Evolutionary conservation across 1,140 invertebrate species (phyloP).

Genomic region (Calliopsis andreniformis): DNA sequence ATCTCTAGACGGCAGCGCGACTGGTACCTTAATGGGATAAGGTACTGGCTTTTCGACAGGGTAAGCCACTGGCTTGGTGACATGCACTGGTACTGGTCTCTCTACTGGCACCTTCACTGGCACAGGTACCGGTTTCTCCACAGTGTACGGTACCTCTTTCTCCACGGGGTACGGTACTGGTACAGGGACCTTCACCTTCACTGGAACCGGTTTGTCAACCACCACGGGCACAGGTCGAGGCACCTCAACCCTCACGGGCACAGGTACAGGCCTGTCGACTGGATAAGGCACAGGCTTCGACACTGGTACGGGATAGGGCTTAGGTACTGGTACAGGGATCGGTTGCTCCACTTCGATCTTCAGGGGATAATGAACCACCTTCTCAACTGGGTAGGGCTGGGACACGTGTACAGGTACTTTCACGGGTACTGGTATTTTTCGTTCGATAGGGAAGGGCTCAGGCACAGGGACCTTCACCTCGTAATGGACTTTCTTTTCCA

Average conservation of each 20-base stretch:
- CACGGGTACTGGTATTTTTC: constrained; percentile 75
- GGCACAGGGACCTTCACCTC: constrained; percentile 83
- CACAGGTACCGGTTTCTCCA: constrained; percentile 84
- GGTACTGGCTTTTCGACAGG: constrained; percentile 86
- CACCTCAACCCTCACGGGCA: constrained; percentile 84
- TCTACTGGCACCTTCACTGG: constrained; percentile 84
- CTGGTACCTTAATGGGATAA: constrained; percentile 83
- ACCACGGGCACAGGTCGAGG: constrained; percentile 83
- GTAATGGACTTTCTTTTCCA: constrained; percentile 85
- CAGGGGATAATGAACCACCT: constrained; percentile 75
- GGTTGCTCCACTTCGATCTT: constrained; percentile 75
- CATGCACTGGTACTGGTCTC: constrained; percentile 82
- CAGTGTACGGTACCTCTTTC: constrained; percentile 82
- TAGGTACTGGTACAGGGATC: constrained; percentile 86
- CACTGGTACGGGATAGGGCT: constrained; percentile 74
- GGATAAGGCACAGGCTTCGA: constrained; percentile 76
- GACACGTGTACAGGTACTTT: constrained; percentile 83
- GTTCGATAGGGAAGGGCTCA: constrained; percentile 74
- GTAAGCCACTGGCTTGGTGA: constrained; percentile 82
- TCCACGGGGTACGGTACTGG: constrained; percentile 84
- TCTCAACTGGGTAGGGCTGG: constrained; percentile 82
- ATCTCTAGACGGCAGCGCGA: constrained; percentile 82
- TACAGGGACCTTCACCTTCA: constrained; percentile 85
- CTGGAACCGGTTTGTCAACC: constrained; percentile 82
- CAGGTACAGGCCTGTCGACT: constrained; percentile 83